Evolutionary conservation across 2,113 vertebrate species (phyloP), one percentile per base, ranked within the genome.

Genomic region (Zosterops pallidus): DNA sequence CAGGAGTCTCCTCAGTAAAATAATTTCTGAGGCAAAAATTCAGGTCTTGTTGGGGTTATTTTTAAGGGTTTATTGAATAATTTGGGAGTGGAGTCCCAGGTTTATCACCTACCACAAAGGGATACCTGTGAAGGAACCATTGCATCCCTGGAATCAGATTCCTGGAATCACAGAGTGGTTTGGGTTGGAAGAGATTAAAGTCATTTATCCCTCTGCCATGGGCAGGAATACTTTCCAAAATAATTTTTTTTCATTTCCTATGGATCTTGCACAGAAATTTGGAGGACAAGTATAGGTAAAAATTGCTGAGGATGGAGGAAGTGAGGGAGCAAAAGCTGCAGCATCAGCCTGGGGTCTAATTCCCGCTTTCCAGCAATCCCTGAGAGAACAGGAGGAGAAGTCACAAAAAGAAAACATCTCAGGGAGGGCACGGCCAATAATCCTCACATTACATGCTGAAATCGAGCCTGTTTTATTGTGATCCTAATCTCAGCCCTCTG

Each of bases 371-470:
- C 82, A 65, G 63, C 82, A 76, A 63, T 62, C 71, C 41, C 17
- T 28, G 53, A 37, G 53, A 47, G 62, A 14, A 0, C 10, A 39
- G 46, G 50, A 90, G 39, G 75, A 95, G 82, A 35, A 88, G 44
- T 70, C 69, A 41, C 76, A 63, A 28, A 93, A 92, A 74, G 76
- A 63, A 94, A 95, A 86, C 64, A 39, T 14, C 63, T 49, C 82
- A 9, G 37, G 12, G 79, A 67, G 83, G 71, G 68, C 75, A 63
- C 4, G 17, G 35, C 64, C 15, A 90, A 75, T 94, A 94, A 92
- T 88, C 82, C 93, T 92, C 69, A 64, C 22, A 14, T 95, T 95
- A 75, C 93, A 49, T 24, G 57, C 88, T 90, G 93, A 92, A 97
- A 95, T 77, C 9, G 64, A 96, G 56, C 49, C 85, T 86, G 60